Conservation (phyloP, 2,113 vertebrate species). For the Catagonus wagneri region DNA sequence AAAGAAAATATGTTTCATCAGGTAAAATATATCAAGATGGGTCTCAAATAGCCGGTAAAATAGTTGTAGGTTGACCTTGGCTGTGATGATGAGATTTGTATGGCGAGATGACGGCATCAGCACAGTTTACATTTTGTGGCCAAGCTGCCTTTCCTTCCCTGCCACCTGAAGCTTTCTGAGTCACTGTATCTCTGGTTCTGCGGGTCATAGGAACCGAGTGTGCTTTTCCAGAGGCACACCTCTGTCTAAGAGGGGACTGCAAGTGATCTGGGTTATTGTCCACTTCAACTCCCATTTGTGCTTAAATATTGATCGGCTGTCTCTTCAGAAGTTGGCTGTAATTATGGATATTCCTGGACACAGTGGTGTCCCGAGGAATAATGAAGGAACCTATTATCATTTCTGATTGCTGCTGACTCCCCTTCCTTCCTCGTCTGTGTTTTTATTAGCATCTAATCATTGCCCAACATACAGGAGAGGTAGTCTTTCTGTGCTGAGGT, state of each 20-base stretch:
- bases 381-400: not conserved
- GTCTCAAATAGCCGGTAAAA: not conserved
- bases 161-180: not conserved
- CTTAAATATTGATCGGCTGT: not conserved
- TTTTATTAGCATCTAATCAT: not conserved
- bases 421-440: not conserved
- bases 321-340: not conserved
- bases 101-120: not conserved
- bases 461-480: not conserved
- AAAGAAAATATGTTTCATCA: not conserved
- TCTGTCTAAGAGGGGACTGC: not conserved
- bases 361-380: not conserved
- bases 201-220: rapidly evolving
- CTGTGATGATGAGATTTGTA: not conserved
- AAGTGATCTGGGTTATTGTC: not conserved
- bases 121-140: not conserved
- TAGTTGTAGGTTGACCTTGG: not conserved
- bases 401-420: not conserved
- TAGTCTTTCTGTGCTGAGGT: not conserved
- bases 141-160: not conserved
- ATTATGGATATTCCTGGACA: not conserved
- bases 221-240: not conserved
- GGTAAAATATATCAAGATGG: not conserved
- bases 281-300: not conserved
- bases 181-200: not conserved